phyloP scores from a whole-genome alignment of 2,113 vertebrate species.

The Rhinolophus sinicus region DNA sequence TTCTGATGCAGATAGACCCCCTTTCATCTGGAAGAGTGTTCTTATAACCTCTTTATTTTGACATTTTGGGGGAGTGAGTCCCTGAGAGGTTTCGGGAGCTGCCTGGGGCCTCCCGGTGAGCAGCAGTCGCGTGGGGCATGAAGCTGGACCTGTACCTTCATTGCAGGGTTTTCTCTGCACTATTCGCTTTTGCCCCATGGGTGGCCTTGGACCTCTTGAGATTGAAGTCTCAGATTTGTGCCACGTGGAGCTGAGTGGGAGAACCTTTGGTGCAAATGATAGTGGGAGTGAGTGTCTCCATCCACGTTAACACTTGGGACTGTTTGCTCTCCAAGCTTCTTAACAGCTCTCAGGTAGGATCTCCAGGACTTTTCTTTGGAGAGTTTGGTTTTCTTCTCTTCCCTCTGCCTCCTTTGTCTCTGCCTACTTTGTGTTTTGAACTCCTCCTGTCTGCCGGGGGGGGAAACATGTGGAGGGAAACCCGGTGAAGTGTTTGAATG shows the following conservation, averaged over 20 bases:
- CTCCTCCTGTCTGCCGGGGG: not conserved
- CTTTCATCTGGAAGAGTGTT: not conserved
- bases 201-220: not conserved
- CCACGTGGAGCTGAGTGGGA: not conserved
- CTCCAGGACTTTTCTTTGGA: not conserved
- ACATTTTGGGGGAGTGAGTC: not conserved
- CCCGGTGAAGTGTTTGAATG: not conserved
- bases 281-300: not conserved
- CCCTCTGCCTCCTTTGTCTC: not conserved
- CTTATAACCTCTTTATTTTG: not conserved
- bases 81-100: not conserved
- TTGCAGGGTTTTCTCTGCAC: not conserved
- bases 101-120: not conserved
- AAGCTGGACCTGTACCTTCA: not conserved
- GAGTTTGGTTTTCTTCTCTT: not conserved
- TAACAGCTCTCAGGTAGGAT: too few relatives aligned
- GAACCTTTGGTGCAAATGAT: not conserved
- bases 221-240: not conserved
- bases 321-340: not conserved
- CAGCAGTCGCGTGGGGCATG: not conserved
- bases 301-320: not conserved
- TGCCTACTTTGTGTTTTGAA: not conserved
- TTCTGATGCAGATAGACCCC: not conserved
- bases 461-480: not conserved
- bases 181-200: not conserved